phyloP scores from a whole-genome alignment of 2,113 vertebrate genomes.

The Gadus chalcogrammus region DNA sequence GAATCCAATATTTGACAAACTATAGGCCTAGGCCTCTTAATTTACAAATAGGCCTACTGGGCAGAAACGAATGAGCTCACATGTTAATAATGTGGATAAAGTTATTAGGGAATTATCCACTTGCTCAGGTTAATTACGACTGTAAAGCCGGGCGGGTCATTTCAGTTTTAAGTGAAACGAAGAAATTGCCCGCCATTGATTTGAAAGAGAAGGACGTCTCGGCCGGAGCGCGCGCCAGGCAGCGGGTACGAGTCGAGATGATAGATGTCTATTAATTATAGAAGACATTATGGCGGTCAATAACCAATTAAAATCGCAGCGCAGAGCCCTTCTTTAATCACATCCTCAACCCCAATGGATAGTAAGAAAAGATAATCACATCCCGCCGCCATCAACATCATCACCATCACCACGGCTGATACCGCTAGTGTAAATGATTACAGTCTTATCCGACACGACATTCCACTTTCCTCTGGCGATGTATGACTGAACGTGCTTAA shows the following conservation, averaged over 20 bases:
- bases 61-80: no score
- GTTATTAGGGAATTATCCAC: no score
- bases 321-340: background rate
- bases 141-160: no score
- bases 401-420: background rate
- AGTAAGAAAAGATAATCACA: background rate
- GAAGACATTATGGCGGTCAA: background rate
- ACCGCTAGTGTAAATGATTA: background rate
- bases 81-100: no score
- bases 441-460: no score
- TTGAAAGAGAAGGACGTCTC: background rate
- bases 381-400: background rate
- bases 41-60: background rate
- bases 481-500: no score
- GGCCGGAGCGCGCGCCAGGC: background rate
- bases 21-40: background rate
- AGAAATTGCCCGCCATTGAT: no score
- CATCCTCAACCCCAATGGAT: background rate
- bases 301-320: background rate
- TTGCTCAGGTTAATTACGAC: no score
- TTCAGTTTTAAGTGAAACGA: no score
- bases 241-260: background rate
- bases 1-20: background rate
- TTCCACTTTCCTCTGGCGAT: no score
- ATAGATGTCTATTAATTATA: background rate